Evolutionary conservation across 1,140 invertebrate species (phyloP), one percentile per base, ranked within the genome.

Genomic region (Drosophila ananassae): DNA sequence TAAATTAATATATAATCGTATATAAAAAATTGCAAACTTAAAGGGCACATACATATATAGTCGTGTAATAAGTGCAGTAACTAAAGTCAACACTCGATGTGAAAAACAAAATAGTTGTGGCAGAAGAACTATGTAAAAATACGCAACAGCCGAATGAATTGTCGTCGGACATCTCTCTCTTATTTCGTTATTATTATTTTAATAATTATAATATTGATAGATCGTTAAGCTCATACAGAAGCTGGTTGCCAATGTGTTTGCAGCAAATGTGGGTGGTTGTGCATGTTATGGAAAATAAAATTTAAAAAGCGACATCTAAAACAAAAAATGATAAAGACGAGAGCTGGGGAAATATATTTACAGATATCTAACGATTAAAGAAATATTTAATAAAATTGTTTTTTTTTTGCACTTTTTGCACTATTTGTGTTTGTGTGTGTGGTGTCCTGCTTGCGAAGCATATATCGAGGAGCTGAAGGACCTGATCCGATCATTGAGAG

Each of bases 11-110:
- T 17, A 28, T 28, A 28, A 28, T 28, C 54, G 57, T 37, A 71
- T 77, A 81, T 62, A 81, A 71, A 71, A 81, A 82, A 60, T 67
- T 75, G 66, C 80, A 87, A 81, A 87, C 82, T 74, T 87, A 81
- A 81, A 71, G 64, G 56, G 64, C 69, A 71, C 77, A 77, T 74
- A 71, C 44, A 2, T 37, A 37, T 32, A 37, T 56, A 58, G 78
- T 64, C 56, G 10, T 37, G 79, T 47, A 67, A 17, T 17, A 17
- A 17, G 17, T 17, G 17, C 83, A 83, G 9, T 37, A 66, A 78
- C 75, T 75, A 72, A 78, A 81, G 69, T 82, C 61, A 77, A 81
- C 78, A 81, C 78, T 82, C 76, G 25, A 77, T 82, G 79, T 69
- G 73, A 62, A 71, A 79, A 79, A 66, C 79, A 79, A 64, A 83